Percentiles rank a stretch among this genome's conserved stretches.
Evolutionary conservation across 2,888 invertebrate genomes (phyloP).

Genomic region (Agriopis aurantiaria): DNA sequence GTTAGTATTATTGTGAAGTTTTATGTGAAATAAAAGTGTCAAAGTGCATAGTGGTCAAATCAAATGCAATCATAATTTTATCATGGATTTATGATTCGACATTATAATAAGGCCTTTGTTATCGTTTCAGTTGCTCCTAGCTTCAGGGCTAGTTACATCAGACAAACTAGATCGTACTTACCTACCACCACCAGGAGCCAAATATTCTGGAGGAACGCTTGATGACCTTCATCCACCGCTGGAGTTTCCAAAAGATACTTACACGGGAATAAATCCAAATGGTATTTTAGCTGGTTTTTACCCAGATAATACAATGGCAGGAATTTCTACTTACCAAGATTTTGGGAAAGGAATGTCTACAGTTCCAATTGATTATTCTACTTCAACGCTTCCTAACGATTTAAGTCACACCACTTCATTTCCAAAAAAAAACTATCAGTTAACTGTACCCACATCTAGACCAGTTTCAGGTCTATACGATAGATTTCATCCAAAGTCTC

Average conservation of each 20-base stretch:
- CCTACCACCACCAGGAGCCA: conserved; percentile 72
- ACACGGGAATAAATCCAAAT: background rate
- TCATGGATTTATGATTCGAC: background rate
- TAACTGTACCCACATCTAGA: background rate
- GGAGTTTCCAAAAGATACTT: conserved; percentile 57
- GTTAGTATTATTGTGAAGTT: conserved; percentile 52
- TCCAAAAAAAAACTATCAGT: conserved; percentile 1
- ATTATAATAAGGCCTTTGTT: background rate
- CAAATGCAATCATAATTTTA: background rate
- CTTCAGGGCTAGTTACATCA: conserved; percentile 56
- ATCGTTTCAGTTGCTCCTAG: conserved; percentile 67
- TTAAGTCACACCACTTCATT: background rate
- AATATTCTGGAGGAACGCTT: conserved; percentile 65
- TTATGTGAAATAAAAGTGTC: conserved; percentile 6
- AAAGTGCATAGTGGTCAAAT: background rate
- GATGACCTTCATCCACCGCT: conserved; percentile 63
- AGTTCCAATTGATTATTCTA: conserved; percentile 1
- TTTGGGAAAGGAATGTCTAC: background rate
- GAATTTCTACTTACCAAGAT: background rate
- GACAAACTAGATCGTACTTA: conserved; percentile 72
- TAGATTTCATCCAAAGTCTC: background rate
- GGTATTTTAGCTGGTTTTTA: background rate
- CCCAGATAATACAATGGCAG: background rate
- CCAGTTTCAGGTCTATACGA: background rate
- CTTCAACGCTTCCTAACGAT: conserved; percentile 26